Evolutionary conservation across 2,113 vertebrate species (phyloP), one percentile per base, ranked within the genome.

Genomic region (Cottus gobio): DNA sequence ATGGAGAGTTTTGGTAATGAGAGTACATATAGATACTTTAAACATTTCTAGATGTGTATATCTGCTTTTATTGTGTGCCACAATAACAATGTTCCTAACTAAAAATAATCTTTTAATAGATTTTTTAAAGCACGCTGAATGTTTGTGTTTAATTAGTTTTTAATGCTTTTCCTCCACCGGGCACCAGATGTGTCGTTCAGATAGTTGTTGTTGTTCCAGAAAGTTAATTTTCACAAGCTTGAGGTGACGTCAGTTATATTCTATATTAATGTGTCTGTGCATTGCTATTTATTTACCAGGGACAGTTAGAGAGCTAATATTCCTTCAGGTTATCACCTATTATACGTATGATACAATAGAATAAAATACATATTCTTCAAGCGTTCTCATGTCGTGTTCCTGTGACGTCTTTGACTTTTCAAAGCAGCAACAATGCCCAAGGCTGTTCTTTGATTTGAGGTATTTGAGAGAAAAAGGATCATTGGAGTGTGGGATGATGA

Each of bases 351-450:
- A 15, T 42, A 15, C 37, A 15, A 3, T 42, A 42, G 1, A 42
- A 12, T 13, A 42, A 15, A 44, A 44, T 44, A 44, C 42, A 44
- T 3, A 3, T 16, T 15, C 5, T 39, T 11, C 39, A 39, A 16
- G 13, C 24, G 62, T 37, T 54, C 3, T 18, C 7, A 18, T 24
- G 44, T 11, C 34, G 26, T 44, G 39, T 69, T 50, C 36, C 69
- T 30, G 22, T 44, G 16, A 76, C 7, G 46, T 46, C n/a, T 20
- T 31, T 15, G 36, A 39, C 26, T 15, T 12, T 37, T 37, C 9
- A 37, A 22, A 16, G 37, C 46, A 64, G 22, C 52, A 24, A 82
- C 62, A 79, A 68, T 20, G 26, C 75, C 44, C n/a, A 42, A 9
- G 37, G 46, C 18, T 58, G 18, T 75, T 70, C 61, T 66, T 24